phyloP scores from a whole-genome alignment of 2,113 vertebrate species.

The Rhea pennata region DNA sequence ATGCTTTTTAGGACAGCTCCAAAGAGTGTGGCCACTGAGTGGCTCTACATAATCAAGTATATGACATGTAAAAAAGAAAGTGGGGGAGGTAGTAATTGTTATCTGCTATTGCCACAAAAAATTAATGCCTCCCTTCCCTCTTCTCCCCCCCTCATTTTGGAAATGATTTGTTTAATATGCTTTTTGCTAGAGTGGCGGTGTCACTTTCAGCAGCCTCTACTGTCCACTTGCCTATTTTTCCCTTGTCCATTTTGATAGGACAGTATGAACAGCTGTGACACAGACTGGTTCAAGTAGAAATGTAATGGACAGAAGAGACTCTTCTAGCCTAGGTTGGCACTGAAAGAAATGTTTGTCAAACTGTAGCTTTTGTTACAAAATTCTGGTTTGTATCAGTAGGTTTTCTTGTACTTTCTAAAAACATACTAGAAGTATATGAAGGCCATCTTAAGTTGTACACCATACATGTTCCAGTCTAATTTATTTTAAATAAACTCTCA shows the following conservation, averaged over 20 bases:
- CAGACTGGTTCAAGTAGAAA: not conserved
- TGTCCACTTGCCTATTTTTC: not conserved
- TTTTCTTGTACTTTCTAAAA: not conserved
- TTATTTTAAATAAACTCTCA: not conserved
- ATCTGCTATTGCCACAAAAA: not conserved
- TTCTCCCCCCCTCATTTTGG: not conserved
- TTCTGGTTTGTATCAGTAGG: not conserved
- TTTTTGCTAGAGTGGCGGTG: not conserved
- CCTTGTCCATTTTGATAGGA: not conserved
- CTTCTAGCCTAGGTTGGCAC: fast-evolving
- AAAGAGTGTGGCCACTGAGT: not conserved
- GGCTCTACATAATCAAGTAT: not conserved
- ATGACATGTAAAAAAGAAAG: not conserved
- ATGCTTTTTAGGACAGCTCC: not conserved
- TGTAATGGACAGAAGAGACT: not conserved
- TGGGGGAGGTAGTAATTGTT: not conserved
- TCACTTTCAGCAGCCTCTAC: not conserved
- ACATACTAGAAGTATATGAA: not conserved
- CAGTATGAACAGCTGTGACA: not conserved
- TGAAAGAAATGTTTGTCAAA: not conserved
- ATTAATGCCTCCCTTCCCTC: not conserved
- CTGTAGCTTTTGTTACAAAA: not conserved
- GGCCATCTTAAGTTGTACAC: not conserved
- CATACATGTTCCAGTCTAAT: not conserved
- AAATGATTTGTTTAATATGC: not conserved